phyloP scores from a whole-genome alignment of 2,888 invertebrate species.

The Melanargia galathea region DNA sequence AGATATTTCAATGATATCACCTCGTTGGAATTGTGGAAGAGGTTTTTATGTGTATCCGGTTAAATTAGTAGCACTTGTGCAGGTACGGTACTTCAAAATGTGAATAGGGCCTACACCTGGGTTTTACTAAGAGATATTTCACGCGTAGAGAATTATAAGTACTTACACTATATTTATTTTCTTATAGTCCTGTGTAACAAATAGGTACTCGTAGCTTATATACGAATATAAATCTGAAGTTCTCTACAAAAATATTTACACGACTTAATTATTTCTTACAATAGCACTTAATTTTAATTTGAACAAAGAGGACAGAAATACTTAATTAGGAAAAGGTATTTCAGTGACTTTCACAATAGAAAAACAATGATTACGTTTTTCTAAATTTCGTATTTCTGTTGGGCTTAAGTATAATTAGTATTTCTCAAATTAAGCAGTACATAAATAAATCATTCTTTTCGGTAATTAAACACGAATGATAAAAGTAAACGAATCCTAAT shows the following conservation, averaged over 20 bases:
- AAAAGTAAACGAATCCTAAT: constrained; percentile 19
- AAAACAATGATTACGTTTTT: neutral
- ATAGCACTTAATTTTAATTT: neutral
- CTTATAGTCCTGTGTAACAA: neutral
- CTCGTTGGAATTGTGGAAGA: constrained; percentile 55
- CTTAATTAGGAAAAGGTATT: neutral
- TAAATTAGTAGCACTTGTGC: constrained; percentile 38
- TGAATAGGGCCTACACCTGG: constrained; percentile 32
- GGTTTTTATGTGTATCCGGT: constrained; percentile 70
- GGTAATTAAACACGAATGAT: constrained; percentile 12
- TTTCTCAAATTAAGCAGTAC: constrained; percentile 4
- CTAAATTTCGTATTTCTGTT: neutral
- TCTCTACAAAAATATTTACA: neutral
- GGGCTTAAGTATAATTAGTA: neutral
- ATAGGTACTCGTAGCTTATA: neutral
- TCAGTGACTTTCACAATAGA: neutral
- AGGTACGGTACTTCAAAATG: constrained; percentile 21
- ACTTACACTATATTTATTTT: neutral
- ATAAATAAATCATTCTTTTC: constrained; percentile 6
- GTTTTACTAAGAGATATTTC: constrained; percentile 11
- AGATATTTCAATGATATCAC: constrained; percentile 67
- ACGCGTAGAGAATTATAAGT: neutral
- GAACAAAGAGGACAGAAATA: neutral
- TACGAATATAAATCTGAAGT: neutral
- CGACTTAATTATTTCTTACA: neutral